Conservation (phyloP, 2,797 vertebrate species). For the Pogonophryne albipinna region DNA sequence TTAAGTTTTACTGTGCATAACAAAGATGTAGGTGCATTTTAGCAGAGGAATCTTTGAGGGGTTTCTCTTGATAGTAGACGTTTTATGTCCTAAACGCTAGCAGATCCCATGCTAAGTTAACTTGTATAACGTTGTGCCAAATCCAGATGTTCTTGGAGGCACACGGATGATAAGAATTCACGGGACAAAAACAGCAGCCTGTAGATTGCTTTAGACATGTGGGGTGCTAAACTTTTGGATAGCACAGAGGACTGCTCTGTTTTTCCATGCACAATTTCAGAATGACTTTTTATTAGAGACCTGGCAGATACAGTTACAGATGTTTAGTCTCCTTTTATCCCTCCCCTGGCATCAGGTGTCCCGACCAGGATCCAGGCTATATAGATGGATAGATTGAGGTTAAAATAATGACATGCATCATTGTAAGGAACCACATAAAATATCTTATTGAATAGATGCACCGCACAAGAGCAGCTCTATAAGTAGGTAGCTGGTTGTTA, state of each 20-base stretch:
- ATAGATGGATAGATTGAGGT: too few relatives aligned
- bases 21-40: not conserved
- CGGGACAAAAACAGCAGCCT: not conserved
- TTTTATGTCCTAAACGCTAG: not conserved
- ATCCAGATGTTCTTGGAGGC: constrained; percentile 11
- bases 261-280: not conserved
- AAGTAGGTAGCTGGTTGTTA: not conserved
- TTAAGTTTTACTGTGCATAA: rapidly evolving
- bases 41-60: not conserved
- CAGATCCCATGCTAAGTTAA: not conserved
- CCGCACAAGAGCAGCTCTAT: not conserved
- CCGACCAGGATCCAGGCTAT: too few relatives aligned
- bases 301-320: too few relatives aligned
- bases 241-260: too few relatives aligned
- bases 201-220: not conserved
- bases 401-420: too few relatives aligned
- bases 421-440: too few relatives aligned
- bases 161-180: not conserved
- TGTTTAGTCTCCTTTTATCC: too few relatives aligned
- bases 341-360: too few relatives aligned
- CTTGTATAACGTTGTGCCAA: not conserved
- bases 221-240: not conserved
- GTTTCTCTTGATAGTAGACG: not conserved
- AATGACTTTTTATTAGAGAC: too few relatives aligned
- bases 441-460: too few relatives aligned